These are phyloP conservation scores for Nothoprocta pentlandii DNA, from an alignment of 2,113 vertebrate genomes.

Conservation along the genomic window DNA sequence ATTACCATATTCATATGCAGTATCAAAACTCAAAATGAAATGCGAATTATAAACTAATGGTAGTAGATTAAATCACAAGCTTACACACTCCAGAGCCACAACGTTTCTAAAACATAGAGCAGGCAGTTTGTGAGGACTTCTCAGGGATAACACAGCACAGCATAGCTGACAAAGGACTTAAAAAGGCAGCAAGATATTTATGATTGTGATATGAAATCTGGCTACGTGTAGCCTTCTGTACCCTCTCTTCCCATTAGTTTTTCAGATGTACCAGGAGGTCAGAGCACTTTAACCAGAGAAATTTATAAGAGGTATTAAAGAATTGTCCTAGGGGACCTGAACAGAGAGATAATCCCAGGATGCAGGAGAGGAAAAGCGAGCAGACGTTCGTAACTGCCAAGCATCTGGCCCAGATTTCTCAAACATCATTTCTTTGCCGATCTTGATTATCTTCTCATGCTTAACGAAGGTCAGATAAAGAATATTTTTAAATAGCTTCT, in stretches of 20 bases:
- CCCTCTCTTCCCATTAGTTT: not conserved
- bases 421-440: not conserved
- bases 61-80: not conserved
- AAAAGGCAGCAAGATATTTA: not conserved
- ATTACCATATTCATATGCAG: not conserved
- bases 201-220: not conserved
- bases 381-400: not conserved
- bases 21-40: not conserved
- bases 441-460: not conserved
- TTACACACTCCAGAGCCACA: not conserved
- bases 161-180: not conserved
- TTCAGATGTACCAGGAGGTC: not conserved
- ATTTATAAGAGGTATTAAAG: not conserved
- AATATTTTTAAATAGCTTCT: not conserved
- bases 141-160: not conserved
- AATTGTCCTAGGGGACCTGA: not conserved
- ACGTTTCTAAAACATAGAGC: not conserved
- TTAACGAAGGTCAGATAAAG: not conserved
- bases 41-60: not conserved
- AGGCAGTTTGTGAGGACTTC: not conserved
- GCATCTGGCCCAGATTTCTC: not conserved
- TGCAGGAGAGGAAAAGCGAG: not conserved
- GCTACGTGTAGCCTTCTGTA: fast-evolving
- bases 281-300: not conserved
- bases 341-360: not conserved